Evolutionary conservation across 2,797 vertebrate genomes (phyloP).

Genomic region (Diplodus puntazzo): DNA sequence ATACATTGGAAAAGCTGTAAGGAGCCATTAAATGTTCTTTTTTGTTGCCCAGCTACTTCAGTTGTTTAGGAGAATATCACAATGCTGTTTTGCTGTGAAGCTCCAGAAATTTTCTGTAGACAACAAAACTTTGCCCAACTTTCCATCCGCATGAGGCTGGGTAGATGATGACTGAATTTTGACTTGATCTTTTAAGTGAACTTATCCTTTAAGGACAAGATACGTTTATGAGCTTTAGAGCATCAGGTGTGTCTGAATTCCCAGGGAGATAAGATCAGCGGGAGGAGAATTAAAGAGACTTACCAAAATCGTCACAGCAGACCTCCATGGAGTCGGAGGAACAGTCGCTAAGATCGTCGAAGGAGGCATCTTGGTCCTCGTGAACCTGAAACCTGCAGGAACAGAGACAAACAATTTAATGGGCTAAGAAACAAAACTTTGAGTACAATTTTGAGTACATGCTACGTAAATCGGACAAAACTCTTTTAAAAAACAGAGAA

Average conservation of each 20-base stretch:
- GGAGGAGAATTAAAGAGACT: constrained; percentile 66
- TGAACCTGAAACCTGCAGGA: constrained; percentile 78
- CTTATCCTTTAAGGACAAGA: too few relatives aligned
- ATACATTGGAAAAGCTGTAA: too few relatives aligned
- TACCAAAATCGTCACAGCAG: constrained; percentile 85
- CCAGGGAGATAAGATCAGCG: neutral
- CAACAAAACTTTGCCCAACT: too few relatives aligned
- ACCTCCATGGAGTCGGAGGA: constrained; percentile 83
- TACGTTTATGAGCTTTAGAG: neutral
- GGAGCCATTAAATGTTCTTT: too few relatives aligned
- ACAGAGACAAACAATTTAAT: neutral
- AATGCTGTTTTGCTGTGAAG: too few relatives aligned
- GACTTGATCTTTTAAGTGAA: too few relatives aligned
- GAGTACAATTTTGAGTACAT: neutral
- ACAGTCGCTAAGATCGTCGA: constrained; percentile 85
- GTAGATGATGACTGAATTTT: too few relatives aligned
- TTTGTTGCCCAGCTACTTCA: too few relatives aligned
- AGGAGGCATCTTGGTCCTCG: constrained; percentile 71
- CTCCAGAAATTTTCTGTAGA: too few relatives aligned
- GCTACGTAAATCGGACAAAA: neutral
- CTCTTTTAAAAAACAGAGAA: neutral
- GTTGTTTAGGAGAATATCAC: too few relatives aligned
- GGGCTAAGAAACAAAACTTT: neutral
- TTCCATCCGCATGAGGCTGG: too few relatives aligned
- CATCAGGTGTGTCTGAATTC: neutral